These are phyloP conservation scores for Myopa testacea DNA, from an alignment of 2,888 invertebrate genomes.

Conservation along the genomic window DNA sequence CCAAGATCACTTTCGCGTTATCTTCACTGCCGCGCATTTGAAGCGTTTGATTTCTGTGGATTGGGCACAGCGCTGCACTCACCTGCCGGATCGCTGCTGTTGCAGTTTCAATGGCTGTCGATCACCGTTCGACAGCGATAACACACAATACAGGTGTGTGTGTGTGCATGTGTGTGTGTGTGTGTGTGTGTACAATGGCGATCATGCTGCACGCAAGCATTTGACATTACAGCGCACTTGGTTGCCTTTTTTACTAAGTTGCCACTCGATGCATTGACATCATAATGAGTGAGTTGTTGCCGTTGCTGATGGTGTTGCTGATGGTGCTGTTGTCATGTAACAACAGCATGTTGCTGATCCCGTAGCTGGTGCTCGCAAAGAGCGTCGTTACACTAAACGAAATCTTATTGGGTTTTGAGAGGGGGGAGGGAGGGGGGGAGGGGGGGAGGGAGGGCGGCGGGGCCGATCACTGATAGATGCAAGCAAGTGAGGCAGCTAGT, in stretches of 20 bases:
- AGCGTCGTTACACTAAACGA: conserved; percentile 41
- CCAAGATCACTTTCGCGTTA: conserved; percentile 31
- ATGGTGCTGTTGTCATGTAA: conserved; percentile 4
- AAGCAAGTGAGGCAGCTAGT: not conserved
- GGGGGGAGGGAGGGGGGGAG: not conserved
- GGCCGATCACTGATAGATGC: not conserved
- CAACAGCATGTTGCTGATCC: conserved; percentile 36
- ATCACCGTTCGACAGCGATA: not conserved
- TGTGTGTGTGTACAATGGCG: not conserved
- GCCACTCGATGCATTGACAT: conserved; percentile 42
- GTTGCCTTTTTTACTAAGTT: conserved; percentile 3
- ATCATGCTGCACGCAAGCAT: conserved; percentile 24
- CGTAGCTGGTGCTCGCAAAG: conserved; percentile 37
- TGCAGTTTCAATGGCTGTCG: not conserved
- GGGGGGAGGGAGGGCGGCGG: not conserved
- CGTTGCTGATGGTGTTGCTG: not conserved
- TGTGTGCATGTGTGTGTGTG: too few relatives aligned
- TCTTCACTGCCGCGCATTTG: not conserved
- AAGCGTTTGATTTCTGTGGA: conserved; percentile 10
- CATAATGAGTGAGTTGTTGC: conserved; percentile 37
- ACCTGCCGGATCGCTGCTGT: conserved; percentile 14
- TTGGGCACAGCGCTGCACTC: not conserved
- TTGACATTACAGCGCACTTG: conserved; percentile 16
- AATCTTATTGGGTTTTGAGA: conserved; percentile 7
- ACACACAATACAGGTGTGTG: not conserved